Evolutionary conservation across 1,140 invertebrate species (phyloP), one percentile per base, ranked within the genome.

Genomic region (Drosophila bocqueti): DNA sequence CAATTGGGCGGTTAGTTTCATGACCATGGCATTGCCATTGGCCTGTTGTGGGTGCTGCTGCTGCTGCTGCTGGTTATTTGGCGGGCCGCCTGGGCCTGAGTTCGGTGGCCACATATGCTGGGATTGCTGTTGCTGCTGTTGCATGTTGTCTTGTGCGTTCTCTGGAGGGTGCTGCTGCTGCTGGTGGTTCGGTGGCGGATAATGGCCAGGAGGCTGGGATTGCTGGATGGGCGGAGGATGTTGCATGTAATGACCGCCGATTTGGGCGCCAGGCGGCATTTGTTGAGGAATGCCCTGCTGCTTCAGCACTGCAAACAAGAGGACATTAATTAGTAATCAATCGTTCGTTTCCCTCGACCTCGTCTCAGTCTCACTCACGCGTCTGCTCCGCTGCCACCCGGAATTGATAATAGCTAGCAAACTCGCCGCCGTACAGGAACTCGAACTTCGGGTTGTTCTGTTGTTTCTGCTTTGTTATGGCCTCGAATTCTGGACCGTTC

Each of bases 401-500:
- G 93, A 97, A 99, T 92, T 98, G 97, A 94, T 99, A 99, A 94
- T 99, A 99, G 93, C 97, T 97, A 94, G 96, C 98, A 94, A 96
- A 96, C 91, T 99, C 98, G 52, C 98, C 98, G 78, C 98, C 98
- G 94, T 98, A 99, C 40, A 99, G 94, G 94, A 99, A 99, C 77
- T 96, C 95, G 94, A 99, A 99, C 92, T 98, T 98, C 15, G 98
- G 97, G 94, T 99, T 99, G 89, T 98, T 97, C 93, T 98, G 97
- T 93, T 99, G 98, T 94, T 99, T 99, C 87, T 97, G 97, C 94
- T 99, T 99, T 50, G 98, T 99, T 96, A 99, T 99, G 92, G 97
- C 96, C 94, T 99, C 99, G 94, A 99, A 99, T 93, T 99, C 98
- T 3, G 98, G 98, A 21, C 99, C 99, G 97, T 99, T 99, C 93